Conservation (phyloP, 2,113 vertebrate species). For the Coregonus clupeaformis region DNA sequence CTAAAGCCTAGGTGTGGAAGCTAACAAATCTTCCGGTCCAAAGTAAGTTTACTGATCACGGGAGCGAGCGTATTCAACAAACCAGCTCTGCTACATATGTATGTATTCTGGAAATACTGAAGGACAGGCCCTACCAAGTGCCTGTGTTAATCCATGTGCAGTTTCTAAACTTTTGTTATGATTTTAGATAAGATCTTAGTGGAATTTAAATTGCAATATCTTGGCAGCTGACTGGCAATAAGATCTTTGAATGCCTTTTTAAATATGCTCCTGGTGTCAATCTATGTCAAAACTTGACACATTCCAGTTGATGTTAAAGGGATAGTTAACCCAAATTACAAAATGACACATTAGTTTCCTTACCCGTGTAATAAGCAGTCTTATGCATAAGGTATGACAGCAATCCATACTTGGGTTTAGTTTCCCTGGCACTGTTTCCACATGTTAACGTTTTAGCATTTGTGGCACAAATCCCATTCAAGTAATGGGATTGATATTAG, state of each 20-base stretch:
- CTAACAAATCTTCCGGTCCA: too few relatives aligned
- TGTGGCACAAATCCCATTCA: too few relatives aligned
- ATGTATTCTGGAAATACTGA: constrained; percentile 5
- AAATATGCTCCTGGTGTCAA: not conserved
- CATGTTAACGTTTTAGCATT: too few relatives aligned
- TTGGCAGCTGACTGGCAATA: constrained; percentile 6
- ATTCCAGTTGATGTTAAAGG: constrained; percentile 46
- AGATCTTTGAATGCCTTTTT: not conserved
- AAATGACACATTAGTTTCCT: too few relatives aligned
- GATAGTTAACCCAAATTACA: too few relatives aligned
- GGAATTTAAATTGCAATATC: not conserved
- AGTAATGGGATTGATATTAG: too few relatives aligned
- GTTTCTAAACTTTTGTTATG: not conserved
- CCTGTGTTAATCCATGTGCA: not conserved
- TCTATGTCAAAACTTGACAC: constrained; percentile 40
- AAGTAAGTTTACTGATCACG: too few relatives aligned
- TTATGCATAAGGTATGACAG: too few relatives aligned
- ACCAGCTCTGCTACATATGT: not conserved
- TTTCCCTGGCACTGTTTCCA: too few relatives aligned
- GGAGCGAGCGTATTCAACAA: not conserved
- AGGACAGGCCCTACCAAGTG: not conserved
- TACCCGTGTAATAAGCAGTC: too few relatives aligned
- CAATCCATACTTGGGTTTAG: too few relatives aligned
- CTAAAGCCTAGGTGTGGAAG: too few relatives aligned
- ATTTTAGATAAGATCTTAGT: not conserved